phyloP scores from a whole-genome alignment of 2,797 vertebrate genomes.

The Botia almorhae region DNA sequence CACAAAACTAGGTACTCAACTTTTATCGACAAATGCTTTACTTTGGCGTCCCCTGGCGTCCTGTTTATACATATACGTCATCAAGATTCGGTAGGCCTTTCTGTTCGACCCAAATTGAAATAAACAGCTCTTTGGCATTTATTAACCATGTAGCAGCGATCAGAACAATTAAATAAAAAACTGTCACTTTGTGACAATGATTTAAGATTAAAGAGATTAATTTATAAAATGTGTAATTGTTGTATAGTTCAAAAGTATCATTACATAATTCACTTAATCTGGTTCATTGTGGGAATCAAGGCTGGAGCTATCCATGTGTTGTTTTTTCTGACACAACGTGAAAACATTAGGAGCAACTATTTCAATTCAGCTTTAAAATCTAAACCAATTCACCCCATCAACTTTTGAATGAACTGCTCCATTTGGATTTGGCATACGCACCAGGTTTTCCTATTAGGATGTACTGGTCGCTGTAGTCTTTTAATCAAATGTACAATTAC shows the following conservation, averaged over 20 bases:
- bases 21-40: background rate
- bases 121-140: background rate
- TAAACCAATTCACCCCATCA: background rate
- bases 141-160: background rate
- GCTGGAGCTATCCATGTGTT: background rate
- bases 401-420: constrained; percentile 46
- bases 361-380: background rate
- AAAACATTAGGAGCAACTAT: background rate
- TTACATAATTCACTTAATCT: background rate
- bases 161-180: too few species aligned
- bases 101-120: background rate
- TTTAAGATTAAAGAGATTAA: too few species aligned
- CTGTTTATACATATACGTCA: background rate
- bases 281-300: background rate
- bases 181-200: too few species aligned
- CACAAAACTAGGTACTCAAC: background rate
- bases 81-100: background rate
- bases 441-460: background rate
- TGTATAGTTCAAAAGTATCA: too few species aligned
- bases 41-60: constrained; percentile 44
- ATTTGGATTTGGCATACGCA: constrained; percentile 23
- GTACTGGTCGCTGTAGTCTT: constrained; percentile 62
- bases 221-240: too few species aligned
- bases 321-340: background rate
- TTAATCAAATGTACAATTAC: background rate